Percentiles rank a stretch among this genome's conserved stretches.
Conservation (phyloP, 2,113 vertebrate genomes). For the Sebastes schlegelii region DNA sequence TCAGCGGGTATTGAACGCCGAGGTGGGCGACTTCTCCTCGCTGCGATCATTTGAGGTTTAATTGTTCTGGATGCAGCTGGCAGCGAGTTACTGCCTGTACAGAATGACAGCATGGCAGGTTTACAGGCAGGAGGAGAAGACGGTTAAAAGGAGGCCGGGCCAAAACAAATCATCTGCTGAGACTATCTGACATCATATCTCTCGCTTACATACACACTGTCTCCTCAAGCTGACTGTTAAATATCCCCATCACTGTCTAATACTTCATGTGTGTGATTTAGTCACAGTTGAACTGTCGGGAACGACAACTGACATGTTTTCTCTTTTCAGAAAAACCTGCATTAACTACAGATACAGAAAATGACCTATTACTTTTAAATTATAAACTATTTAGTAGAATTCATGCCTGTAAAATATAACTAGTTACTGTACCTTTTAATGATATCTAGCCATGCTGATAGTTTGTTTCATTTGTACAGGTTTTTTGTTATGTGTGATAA, state of each 20-base stretch:
- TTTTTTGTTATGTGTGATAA: not conserved
- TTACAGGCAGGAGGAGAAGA: slow-evolving; percentile 67
- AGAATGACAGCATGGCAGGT: slow-evolving; percentile 77
- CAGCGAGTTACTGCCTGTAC: slow-evolving; percentile 65
- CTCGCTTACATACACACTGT: not conserved
- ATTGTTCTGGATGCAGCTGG: slow-evolving; percentile 76
- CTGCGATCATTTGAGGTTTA: slow-evolving; percentile 50
- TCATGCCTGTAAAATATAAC: not conserved
- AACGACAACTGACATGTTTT: not conserved
- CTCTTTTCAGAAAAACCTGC: not conserved
- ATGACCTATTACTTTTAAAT: not conserved
- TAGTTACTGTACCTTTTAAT: not conserved
- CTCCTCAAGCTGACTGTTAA: slow-evolving; percentile 19
- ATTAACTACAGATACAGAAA: not conserved
- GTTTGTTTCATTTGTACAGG: not conserved
- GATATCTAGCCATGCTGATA: not conserved
- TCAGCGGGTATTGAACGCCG: slow-evolving; percentile 58
- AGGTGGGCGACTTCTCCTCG: slow-evolving; percentile 64
- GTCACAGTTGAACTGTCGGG: not conserved
- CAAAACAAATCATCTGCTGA: slow-evolving; percentile 41
- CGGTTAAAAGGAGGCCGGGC: slow-evolving; percentile 62
- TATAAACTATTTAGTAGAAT: not conserved
- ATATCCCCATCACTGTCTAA: slow-evolving; percentile 30
- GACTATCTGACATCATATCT: slow-evolving; percentile 35
- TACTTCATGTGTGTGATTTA: slow-evolving; percentile 7